Evolutionary conservation across 2,797 vertebrate species (phyloP).

Genomic region (Ctenochaetus hawaiiensis): DNA sequence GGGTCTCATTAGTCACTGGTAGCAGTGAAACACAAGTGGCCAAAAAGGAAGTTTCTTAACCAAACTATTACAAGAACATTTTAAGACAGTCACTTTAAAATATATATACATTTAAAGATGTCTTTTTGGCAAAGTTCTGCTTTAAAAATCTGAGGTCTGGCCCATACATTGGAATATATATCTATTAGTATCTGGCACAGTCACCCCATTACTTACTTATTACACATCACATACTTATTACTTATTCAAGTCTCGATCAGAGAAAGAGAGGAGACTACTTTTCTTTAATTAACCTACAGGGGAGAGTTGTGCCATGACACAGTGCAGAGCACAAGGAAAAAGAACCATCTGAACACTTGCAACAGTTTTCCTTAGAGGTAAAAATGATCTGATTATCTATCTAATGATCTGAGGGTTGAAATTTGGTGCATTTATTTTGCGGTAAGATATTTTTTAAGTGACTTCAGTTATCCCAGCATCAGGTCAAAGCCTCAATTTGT

Average conservation of each 20-base stretch:
- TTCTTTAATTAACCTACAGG: background rate
- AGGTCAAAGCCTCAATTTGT: too few relatives aligned
- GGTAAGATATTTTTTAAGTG: too few relatives aligned
- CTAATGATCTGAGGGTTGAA: background rate
- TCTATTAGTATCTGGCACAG: background rate
- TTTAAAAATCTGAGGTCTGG: background rate
- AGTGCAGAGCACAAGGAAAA: background rate
- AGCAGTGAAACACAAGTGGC: slow-evolving; percentile 10
- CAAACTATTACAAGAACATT: background rate
- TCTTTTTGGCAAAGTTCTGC: background rate
- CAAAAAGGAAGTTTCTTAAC: slow-evolving; percentile 29
- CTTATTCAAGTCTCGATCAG: background rate
- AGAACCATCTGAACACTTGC: too few relatives aligned
- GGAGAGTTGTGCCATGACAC: background rate
- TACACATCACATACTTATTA: background rate
- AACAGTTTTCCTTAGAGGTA: background rate
- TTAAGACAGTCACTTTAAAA: background rate
- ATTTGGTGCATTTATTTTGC: background rate
- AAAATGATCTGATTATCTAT: background rate
- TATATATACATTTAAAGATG: background rate
- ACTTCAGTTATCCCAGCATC: too few relatives aligned
- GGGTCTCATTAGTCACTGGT: slow-evolving; percentile 47
- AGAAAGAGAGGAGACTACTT: background rate
- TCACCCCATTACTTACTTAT: background rate
- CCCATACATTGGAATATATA: background rate